Conservation (phyloP, 2,888 invertebrate species). For the Aphodius sticticus region DNA sequence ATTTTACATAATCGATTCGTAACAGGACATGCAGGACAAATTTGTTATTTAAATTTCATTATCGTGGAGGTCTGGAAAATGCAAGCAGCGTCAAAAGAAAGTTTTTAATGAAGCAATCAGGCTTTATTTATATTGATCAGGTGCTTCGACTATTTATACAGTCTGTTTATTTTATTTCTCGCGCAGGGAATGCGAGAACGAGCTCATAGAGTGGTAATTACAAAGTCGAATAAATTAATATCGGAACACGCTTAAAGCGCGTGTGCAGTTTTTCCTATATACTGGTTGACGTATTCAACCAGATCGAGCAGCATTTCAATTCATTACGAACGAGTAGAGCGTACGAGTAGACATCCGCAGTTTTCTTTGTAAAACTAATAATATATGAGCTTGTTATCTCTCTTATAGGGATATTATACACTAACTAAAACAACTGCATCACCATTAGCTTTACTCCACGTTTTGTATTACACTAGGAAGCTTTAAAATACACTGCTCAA, state of each 20-base stretch:
- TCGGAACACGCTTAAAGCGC: background rate
- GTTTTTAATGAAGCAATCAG: constrained; percentile 4
- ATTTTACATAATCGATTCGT: background rate
- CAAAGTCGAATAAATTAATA: background rate
- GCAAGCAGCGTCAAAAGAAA: background rate
- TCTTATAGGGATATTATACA: too few species aligned
- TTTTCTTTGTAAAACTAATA: background rate
- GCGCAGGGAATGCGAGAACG: background rate
- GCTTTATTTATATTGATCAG: background rate
- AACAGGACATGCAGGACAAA: background rate
- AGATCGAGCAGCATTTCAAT: background rate
- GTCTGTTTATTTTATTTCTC: background rate
- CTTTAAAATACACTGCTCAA: too few species aligned
- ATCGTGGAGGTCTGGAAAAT: background rate
- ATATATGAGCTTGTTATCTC: background rate
- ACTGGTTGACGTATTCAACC: background rate
- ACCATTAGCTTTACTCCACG: too few species aligned
- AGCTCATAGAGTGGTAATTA: background rate
- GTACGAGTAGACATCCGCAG: background rate
- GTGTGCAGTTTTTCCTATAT: background rate
- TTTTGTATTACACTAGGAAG: too few species aligned
- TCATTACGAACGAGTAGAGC: background rate
- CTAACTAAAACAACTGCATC: too few species aligned
- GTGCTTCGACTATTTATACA: background rate
- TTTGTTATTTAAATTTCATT: background rate